These are phyloP conservation scores for Cerceris ruficornis DNA, from an alignment of 2,888 invertebrate genomes.

Conservation along the genomic window DNA sequence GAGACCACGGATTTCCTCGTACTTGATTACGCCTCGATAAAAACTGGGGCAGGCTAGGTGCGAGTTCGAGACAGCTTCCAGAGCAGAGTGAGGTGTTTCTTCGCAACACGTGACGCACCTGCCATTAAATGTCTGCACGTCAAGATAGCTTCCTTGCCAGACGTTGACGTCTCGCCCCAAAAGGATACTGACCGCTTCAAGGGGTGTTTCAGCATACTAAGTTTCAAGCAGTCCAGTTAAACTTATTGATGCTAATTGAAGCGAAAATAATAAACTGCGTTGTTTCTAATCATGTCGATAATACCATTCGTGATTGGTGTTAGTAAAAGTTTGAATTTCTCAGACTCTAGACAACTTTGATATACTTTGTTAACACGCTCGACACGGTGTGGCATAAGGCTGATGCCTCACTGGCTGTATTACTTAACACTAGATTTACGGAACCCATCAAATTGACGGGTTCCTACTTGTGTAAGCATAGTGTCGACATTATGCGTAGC, in stretches of 20 bases:
- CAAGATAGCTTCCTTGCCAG: slow-evolving; percentile 43
- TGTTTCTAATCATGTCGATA: too few species aligned
- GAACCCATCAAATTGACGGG: too few species aligned
- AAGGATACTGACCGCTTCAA: slow-evolving; percentile 34
- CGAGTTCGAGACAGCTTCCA: slow-evolving; percentile 56
- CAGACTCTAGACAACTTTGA: too few species aligned
- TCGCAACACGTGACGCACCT: slow-evolving; percentile 68
- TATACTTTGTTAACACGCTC: too few species aligned
- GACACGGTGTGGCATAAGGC: too few species aligned
- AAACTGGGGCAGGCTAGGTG: slow-evolving; percentile 69
- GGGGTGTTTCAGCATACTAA: slow-evolving; percentile 43
- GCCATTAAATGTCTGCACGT: slow-evolving; percentile 59
- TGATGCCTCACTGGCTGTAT: too few species aligned
- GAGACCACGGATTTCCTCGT: slow-evolving; percentile 70
- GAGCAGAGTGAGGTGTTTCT: slow-evolving; percentile 65
- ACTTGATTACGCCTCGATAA: slow-evolving; percentile 69
- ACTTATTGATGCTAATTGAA: slow-evolving; percentile 12
- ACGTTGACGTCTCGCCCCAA: slow-evolving; percentile 41
- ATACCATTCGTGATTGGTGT: too few species aligned
- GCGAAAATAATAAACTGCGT: too few species aligned
- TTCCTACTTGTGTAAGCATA: too few species aligned
- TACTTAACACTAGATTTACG: too few species aligned
- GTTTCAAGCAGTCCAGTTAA: slow-evolving; percentile 40
- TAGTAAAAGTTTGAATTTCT: too few species aligned
- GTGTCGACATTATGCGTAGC: too few species aligned